Evolutionary conservation across 1,140 invertebrate species (phyloP), one percentile per base, ranked within the genome.

Genomic region (Lepidurus apus): DNA sequence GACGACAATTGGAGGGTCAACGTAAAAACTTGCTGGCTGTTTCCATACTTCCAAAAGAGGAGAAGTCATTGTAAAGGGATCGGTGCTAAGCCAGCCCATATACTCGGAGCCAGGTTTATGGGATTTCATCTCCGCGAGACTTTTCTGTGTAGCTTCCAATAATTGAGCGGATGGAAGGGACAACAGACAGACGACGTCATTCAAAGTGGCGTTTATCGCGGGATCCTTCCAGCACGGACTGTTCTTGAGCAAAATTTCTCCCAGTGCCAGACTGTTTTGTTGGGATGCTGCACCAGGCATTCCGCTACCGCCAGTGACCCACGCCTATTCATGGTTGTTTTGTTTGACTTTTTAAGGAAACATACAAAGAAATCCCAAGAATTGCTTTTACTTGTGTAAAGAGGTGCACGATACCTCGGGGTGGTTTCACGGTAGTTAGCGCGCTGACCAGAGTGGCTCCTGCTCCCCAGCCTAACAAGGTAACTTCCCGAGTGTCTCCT

Each of bases 391-490:
- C 24, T 75, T 43, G n/a, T 11, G 42, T 75, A 34, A 75, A 43
- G n/a, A 75, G 74, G 13, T 21, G 43, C 7, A 9, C n/a, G 74
- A 75, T 43, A 26, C 74, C 74, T n/a, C 74, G 10, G 8, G 42
- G 42, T 9, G 24, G 74, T 17, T 26, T 21, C n/a, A 75, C 42
- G 17, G 17, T 75, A 1, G 91, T 85, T 10, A 95, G 84, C 0
- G 91, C 90, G 0, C 91, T 91, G 0, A 92, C 91, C 1, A 95
- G 83, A 1, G 92, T 94, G 7, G 92, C 93, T 9, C 92, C 93
- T 0, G 92, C 91, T 26, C 91, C 86, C 83, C 95, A 92, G 1
- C 93, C 93, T 81, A 95, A 87, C n/a, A 95, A 81, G 0, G 93
- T 95, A 0, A 95, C 91, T 0, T 89, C 87, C 7, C 81, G 65